Conservation (phyloP, 2,888 invertebrate genomes). For the Cheilosia pagana region DNA sequence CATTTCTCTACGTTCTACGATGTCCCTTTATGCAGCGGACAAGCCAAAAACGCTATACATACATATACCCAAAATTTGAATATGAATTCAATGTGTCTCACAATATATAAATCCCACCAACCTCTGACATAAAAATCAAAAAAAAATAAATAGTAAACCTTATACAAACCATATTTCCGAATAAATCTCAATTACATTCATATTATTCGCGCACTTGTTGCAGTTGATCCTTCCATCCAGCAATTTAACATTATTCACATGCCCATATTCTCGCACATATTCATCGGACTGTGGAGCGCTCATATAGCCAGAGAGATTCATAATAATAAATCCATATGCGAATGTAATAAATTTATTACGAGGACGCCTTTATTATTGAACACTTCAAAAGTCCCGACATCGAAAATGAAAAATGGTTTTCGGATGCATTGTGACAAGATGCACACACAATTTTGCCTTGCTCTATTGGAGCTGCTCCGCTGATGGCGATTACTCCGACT, state of each 20-base stretch:
- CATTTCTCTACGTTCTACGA: too few relatives aligned
- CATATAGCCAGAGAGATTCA: slow-evolving; percentile 17
- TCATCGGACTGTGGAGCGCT: background rate
- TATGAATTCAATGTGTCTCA: background rate
- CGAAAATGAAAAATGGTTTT: slow-evolving; percentile 68
- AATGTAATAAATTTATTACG: slow-evolving; percentile 70
- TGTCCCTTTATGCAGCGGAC: too few relatives aligned
- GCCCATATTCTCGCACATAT: background rate
- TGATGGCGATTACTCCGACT: slow-evolving; percentile 44
- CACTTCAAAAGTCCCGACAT: slow-evolving; percentile 62
- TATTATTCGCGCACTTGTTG: slow-evolving; percentile 59
- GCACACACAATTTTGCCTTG: slow-evolving; percentile 35
- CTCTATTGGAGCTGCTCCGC: slow-evolving; percentile 24
- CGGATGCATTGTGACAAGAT: slow-evolving; percentile 58
- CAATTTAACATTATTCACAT: background rate
- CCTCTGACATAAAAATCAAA: background rate
- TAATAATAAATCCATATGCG: slow-evolving; percentile 62
- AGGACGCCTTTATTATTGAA: slow-evolving; percentile 68
- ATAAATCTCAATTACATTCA: slow-evolving; percentile 62
- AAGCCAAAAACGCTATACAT: too few relatives aligned
- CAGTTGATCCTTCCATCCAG: slow-evolving; percentile 34
- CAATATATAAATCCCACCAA: background rate
- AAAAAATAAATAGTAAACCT: background rate
- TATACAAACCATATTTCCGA: slow-evolving; percentile 2
- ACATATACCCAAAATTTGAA: background rate